Evolutionary conservation across 2,888 invertebrate genomes (phyloP).

Genomic region (Acanthoscelides obtectus): DNA sequence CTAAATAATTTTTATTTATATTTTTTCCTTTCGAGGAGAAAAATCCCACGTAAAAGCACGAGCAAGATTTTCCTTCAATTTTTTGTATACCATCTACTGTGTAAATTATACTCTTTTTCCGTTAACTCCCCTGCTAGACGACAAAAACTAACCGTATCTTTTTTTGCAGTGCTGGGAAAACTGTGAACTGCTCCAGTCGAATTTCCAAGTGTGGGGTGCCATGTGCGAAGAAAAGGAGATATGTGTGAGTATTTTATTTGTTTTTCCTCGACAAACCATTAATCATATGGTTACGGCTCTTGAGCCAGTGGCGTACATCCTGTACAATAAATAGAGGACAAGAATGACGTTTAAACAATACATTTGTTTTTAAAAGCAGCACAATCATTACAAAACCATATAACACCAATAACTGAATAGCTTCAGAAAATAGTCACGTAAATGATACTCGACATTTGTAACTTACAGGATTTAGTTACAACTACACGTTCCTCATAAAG

Average conservation of each 20-base stretch:
- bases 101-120: background rate
- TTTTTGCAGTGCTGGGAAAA: slow-evolving; percentile 73
- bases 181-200: slow-evolving; percentile 67
- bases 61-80: background rate
- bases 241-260: slow-evolving; percentile 58
- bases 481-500: no score
- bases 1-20: no score
- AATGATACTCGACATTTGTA: no score
- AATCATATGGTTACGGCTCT: background rate
- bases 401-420: no score
- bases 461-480: no score
- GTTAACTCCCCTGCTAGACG: background rate
- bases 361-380: no score
- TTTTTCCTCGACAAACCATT: background rate
- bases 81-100: background rate
- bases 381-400: no score
- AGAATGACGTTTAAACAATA: no score
- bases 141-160: slow-evolving; percentile 28
- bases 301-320: background rate
- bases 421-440: no score
- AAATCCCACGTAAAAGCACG: background rate
- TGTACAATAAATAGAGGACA: no score
- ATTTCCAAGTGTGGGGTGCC: slow-evolving; percentile 68
- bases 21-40: no score
- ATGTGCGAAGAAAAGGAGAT: slow-evolving; percentile 67